phyloP scores from a whole-genome alignment of 2,113 vertebrate species.

The Epinephelus fuscoguttatus region DNA sequence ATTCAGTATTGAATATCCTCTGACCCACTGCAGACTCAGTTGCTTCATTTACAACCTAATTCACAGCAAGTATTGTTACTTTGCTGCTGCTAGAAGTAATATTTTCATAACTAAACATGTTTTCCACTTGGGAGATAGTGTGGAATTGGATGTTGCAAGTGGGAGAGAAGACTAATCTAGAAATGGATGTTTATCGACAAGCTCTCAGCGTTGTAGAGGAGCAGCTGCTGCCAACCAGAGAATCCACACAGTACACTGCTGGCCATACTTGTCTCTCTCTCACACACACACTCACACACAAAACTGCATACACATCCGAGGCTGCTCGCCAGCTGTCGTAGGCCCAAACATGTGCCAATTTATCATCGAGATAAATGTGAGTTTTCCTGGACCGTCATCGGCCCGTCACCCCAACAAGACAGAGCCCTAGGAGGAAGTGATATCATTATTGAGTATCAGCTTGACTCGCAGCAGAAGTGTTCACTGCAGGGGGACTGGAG shows the following conservation, averaged over 20 bases:
- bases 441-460: conserved; percentile 69
- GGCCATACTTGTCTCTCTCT: conserved; percentile 28
- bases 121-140: conserved; percentile 52
- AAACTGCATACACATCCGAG: conserved; percentile 31
- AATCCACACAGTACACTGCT: conserved; percentile 45
- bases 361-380: conserved; percentile 77
- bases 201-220: conserved; percentile 53
- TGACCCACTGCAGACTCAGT: conserved; percentile 17
- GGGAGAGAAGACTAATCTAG: conserved; percentile 61
- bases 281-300: conserved; percentile 48
- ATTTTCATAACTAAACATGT: conserved; percentile 35
- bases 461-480: conserved; percentile 69
- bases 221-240: conserved; percentile 58
- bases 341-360: conserved; percentile 63
- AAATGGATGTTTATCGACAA: conserved; percentile 74
- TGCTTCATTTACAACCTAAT: conserved; percentile 45
- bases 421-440: conserved; percentile 62
- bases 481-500: conserved; percentile 53
- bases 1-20: conserved; percentile 32
- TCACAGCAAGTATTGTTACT: conserved; percentile 31
- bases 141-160: conserved; percentile 57
- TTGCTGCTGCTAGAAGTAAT: conserved; percentile 23
- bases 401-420: conserved; percentile 61
- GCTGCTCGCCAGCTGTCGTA: conserved; percentile 67
- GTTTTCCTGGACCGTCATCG: conserved; percentile 59